Conservation (phyloP, 2,888 invertebrate genomes). For the Oligia strigilis region DNA sequence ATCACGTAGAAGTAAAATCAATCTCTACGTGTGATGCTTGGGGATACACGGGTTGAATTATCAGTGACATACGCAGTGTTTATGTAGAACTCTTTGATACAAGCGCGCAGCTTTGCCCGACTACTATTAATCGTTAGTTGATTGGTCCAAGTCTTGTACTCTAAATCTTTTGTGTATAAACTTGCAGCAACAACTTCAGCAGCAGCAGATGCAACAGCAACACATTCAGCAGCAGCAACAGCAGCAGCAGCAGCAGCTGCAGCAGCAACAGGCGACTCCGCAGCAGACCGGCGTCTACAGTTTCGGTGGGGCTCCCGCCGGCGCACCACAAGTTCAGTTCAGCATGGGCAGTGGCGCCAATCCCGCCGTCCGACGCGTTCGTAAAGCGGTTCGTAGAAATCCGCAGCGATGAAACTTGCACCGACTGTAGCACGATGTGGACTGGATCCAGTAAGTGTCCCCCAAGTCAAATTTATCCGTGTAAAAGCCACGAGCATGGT, state of each 20-base stretch:
- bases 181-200: conserved; percentile 50
- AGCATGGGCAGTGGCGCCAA: conserved; percentile 78
- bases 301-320: conserved; percentile 72
- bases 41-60: conserved; percentile 23
- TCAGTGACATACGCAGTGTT: conserved; percentile 58
- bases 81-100: conserved; percentile 21
- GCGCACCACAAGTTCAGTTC: conserved; percentile 78
- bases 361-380: conserved; percentile 76
- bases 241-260: conserved; percentile 48
- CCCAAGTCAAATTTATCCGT: conserved; percentile 40
- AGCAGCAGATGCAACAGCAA: conserved; percentile 52
- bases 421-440: conserved; percentile 34
- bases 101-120: conserved; percentile 33
- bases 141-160: neutral
- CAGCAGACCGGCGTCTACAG: conserved; percentile 75
- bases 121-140: neutral
- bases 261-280: conserved; percentile 63
- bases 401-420: conserved; percentile 76
- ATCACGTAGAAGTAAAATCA: conserved; percentile 24
- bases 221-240: conserved; percentile 55
- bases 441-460: conserved; percentile 62
- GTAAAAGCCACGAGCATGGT: conserved; percentile 48
- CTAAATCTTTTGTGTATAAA: conserved; percentile 14
- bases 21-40: conserved; percentile 9
- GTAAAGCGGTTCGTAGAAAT: conserved; percentile 82